Evolutionary conservation across 2,888 invertebrate genomes (phyloP), one percentile per base, ranked within the genome.

Genomic region (Orthonevra nobilis): DNA sequence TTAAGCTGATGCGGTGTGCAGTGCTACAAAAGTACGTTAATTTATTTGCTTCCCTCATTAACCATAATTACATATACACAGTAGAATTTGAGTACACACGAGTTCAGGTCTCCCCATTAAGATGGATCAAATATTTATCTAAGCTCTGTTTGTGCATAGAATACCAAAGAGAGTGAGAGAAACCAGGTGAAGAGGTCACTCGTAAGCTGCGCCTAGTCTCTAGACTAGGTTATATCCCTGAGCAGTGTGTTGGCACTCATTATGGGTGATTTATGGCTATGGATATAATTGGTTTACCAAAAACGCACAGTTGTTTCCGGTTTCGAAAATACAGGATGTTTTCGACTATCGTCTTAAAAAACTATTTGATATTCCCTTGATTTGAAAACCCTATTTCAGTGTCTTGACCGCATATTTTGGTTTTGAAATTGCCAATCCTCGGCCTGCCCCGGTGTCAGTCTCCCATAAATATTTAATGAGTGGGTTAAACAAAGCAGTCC

Each of bases 391-490:
- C n/a, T n/a, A n/a, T n/a, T 23, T 36, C 28, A 40, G 58, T 26
- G 42, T 36, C 69, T 77, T 64, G 69, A 58, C 68, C 74, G 54
- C 7, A 42, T 74, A 68, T 74, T 74, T 61, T 34, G 61, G 56
- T 56, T 72, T 63, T n/a, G 34, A 52, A 52, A 23, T 74, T 52
- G 42, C 26, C 19, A 68, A 52, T 46, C 52, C n/a, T 26, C 42
- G 19, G 6, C 6, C 12, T 54, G 32, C 14, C 6, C 50, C n/a
- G n/a, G n/a, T n/a, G n/a, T n/a, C n/a, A n/a, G n/a, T 5, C 12
- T 23, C 36, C 38, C 64, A 70, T 77, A 58, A 70, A 77, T 77
- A 77, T 77, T 77, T 64, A 70, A 77, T 77, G 70, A 77, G 70
- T 70, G 1, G 32, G 40, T 58, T 64, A 36, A 50, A 19, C 61